Conservation (phyloP, 2,797 vertebrate species). For the Lacerta bilineata region DNA sequence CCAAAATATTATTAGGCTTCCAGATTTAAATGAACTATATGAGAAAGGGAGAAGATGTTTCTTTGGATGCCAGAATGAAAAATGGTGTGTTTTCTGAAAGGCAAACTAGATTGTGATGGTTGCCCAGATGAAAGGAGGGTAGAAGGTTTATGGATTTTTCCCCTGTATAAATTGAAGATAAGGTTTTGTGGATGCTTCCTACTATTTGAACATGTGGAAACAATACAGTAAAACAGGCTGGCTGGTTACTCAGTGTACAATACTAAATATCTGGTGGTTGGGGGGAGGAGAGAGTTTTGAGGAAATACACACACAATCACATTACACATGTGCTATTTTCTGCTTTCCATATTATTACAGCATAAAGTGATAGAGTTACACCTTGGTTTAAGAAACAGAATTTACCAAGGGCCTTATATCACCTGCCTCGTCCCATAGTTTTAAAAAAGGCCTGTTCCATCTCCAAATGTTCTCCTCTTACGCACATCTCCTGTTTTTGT, state of each 20-base stretch:
- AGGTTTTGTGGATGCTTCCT: neutral
- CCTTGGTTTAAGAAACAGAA: neutral
- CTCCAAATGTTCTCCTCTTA: neutral
- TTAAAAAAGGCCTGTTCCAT: neutral
- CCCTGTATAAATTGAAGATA: neutral
- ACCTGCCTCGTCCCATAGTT: neutral
- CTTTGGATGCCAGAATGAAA: neutral
- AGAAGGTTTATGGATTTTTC: neutral
- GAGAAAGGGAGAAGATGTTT: neutral
- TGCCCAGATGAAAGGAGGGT: neutral
- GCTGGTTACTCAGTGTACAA: neutral
- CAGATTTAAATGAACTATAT: neutral
- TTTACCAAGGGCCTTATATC: neutral
- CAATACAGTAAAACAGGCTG: neutral
- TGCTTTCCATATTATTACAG: neutral
- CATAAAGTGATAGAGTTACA: neutral
- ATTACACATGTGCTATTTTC: neutral
- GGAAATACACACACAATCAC: too few relatives aligned
- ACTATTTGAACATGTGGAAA: neutral
- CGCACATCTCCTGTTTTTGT: too few relatives aligned
- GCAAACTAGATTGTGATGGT: too few relatives aligned
- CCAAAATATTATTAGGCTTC: slow-evolving; percentile 5
- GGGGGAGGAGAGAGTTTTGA: neutral
- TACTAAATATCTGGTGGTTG: neutral
- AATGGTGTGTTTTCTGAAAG: neutral